Percentiles rank a stretch among this genome's conserved stretches.
Conservation (phyloP, 2,797 vertebrate genomes). For the Enteromius treurensis region DNA sequence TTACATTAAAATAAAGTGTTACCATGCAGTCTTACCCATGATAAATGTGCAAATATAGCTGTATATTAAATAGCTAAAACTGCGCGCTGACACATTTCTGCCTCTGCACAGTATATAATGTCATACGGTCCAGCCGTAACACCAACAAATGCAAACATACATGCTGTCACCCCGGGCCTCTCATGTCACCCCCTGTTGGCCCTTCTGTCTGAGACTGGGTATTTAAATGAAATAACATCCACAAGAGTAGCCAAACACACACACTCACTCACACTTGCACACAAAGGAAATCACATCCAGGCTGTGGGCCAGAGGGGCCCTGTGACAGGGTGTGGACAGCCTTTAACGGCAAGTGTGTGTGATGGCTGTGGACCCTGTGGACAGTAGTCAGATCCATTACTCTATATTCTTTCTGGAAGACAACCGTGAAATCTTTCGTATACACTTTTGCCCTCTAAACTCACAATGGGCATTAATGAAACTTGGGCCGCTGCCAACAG, state of each 20-base stretch:
- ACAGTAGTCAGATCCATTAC: slow-evolving; percentile 5
- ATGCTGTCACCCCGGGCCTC: slow-evolving; percentile 16
- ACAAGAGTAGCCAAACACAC: slow-evolving; percentile 15
- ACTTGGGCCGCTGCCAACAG: background rate
- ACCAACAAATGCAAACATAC: slow-evolving; percentile 6
- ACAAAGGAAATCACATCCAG: slow-evolving; percentile 38
- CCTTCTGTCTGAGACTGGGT: slow-evolving; percentile 13
- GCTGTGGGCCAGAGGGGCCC: slow-evolving; percentile 10
- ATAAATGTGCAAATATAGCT: background rate
- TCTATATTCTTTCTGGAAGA: slow-evolving; percentile 15
- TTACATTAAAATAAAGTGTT: too few relatives aligned
- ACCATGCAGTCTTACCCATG: background rate
- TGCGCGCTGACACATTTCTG: background rate
- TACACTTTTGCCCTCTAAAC: slow-evolving; percentile 16
- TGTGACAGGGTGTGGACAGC: slow-evolving; percentile 29
- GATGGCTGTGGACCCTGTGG: background rate
- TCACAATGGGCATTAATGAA: slow-evolving; percentile 47
- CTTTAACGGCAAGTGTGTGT: background rate
- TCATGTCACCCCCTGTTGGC: background rate
- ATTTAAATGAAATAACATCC: slow-evolving; percentile 36
- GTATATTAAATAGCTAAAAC: background rate
- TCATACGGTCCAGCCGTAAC: background rate
- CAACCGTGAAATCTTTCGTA: slow-evolving; percentile 18
- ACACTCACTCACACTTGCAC: slow-evolving; percentile 5
- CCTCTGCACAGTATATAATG: background rate